Evolutionary conservation across 1,140 invertebrate genomes (phyloP).

Genomic region (Colletes gigas): DNA sequence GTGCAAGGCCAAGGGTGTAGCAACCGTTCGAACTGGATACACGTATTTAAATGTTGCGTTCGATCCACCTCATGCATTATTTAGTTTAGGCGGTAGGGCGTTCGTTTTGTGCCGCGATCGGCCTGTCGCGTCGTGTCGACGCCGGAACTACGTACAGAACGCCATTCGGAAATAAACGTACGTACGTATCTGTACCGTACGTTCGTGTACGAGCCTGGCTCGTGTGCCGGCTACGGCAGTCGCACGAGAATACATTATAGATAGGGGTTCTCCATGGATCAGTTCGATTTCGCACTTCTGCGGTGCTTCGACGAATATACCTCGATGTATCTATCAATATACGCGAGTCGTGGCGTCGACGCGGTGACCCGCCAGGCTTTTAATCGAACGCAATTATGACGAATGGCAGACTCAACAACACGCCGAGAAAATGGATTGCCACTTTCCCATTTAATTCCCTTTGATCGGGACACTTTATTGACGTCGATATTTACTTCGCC

Average conservation of each 20-base stretch:
- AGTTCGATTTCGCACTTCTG: constrained; percentile 63
- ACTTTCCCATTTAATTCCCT: constrained; percentile 51
- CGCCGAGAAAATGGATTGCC: constrained; percentile 51
- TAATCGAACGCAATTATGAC: constrained; percentile 63
- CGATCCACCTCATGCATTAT: constrained; percentile 75
- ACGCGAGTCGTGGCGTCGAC: constrained; percentile 22
- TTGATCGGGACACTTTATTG: constrained; percentile 25
- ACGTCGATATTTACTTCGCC: not conserved
- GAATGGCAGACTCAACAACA: constrained; percentile 31
- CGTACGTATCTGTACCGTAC: constrained; percentile 3
- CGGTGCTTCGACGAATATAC: constrained; percentile 29
- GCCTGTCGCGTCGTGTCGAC: constrained; percentile 68
- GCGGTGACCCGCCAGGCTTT: constrained; percentile 45
- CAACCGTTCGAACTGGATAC: constrained; percentile 52
- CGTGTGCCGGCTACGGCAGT: constrained; percentile 41
- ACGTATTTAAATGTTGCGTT: constrained; percentile 74
- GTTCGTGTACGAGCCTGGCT: not conserved
- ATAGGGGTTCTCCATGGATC: constrained; percentile 62
- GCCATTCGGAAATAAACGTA: constrained; percentile 69
- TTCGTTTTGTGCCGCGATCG: constrained; percentile 66
- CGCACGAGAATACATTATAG: constrained; percentile 63
- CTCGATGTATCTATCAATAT: constrained; percentile 27
- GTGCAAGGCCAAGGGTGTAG: constrained; percentile 66
- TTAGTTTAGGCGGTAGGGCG: constrained; percentile 68
- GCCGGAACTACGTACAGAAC: constrained; percentile 63